Conservation (phyloP, 2,113 vertebrate genomes). For the Pelodiscus sinensis region DNA sequence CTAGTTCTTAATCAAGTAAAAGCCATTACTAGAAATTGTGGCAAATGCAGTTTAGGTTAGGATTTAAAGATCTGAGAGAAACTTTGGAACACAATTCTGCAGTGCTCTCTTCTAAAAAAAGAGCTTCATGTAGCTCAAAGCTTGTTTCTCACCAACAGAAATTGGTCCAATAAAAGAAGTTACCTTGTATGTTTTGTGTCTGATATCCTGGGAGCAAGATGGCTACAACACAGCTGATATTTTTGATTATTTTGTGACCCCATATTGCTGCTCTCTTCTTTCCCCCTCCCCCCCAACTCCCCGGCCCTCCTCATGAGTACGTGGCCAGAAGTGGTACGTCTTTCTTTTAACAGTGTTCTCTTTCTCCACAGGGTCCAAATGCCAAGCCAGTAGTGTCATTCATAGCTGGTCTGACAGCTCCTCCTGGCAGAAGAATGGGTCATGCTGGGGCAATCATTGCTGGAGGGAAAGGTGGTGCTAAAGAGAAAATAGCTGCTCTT, state of each 20-base stretch:
- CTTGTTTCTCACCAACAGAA: neutral
- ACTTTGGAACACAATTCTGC: neutral
- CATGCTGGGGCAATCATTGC: conserved; percentile 98
- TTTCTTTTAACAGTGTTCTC: neutral
- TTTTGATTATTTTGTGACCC: neutral
- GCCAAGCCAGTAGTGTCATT: conserved; percentile 97
- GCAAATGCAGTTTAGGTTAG: neutral
- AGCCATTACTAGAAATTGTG: neutral
- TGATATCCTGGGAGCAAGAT: neutral
- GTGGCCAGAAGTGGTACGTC: neutral
- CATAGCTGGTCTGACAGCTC: conserved; percentile 96
- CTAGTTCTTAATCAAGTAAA: neutral
- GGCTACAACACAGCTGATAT: neutral
- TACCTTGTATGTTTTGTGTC: neutral
- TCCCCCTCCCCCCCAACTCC: neutral
- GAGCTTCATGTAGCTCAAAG: neutral
- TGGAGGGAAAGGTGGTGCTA: conserved; percentile 96
- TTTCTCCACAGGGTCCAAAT: conserved; percentile 84
- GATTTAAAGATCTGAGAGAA: neutral
- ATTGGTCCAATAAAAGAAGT: neutral
- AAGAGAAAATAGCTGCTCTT: conserved; percentile 97
- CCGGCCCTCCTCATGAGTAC: neutral
- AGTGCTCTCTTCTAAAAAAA: neutral
- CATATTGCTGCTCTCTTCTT: fast-evolving
- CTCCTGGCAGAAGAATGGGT: conserved; percentile 95